Evolutionary conservation across 2,797 vertebrate species (phyloP).

Genomic region (Triplophysa yarkandensis): DNA sequence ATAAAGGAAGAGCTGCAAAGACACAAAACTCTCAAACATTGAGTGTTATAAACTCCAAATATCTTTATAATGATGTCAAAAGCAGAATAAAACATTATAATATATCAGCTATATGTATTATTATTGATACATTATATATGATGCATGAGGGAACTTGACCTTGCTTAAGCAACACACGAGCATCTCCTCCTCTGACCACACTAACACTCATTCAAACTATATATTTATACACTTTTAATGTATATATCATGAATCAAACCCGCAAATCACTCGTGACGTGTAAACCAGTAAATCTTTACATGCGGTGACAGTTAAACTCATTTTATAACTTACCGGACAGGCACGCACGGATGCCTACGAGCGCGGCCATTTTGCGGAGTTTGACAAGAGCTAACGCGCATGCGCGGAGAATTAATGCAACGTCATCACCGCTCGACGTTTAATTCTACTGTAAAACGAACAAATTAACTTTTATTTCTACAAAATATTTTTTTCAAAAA

Average conservation of each 20-base stretch:
- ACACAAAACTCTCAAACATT: neutral
- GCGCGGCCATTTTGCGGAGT: constrained; percentile 76
- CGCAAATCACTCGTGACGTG: neutral
- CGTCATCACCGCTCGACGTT: constrained; percentile 25
- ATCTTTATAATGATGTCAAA: neutral
- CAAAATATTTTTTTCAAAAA: too few species aligned
- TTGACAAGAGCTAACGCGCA: constrained; percentile 29
- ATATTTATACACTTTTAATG: neutral
- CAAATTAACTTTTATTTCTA: too few species aligned
- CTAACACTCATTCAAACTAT: neutral
- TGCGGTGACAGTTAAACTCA: neutral
- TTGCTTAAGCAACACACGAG: constrained; percentile 9
- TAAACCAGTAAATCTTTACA: neutral
- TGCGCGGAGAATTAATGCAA: constrained; percentile 18
- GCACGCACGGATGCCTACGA: constrained; percentile 74
- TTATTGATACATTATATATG: too few species aligned
- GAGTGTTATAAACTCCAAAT: neutral
- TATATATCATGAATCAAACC: neutral
- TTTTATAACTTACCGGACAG: constrained; percentile 70
- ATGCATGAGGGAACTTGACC: constrained; percentile 13
- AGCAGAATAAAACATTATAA: too few species aligned
- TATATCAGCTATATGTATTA: too few species aligned
- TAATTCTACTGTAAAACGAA: neutral
- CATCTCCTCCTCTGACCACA: neutral
- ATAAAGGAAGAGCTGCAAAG: neutral